Base-by-base conservation (phyloP, 2,888 invertebrate genomes). In the Epistrophe eligans region DNA sequence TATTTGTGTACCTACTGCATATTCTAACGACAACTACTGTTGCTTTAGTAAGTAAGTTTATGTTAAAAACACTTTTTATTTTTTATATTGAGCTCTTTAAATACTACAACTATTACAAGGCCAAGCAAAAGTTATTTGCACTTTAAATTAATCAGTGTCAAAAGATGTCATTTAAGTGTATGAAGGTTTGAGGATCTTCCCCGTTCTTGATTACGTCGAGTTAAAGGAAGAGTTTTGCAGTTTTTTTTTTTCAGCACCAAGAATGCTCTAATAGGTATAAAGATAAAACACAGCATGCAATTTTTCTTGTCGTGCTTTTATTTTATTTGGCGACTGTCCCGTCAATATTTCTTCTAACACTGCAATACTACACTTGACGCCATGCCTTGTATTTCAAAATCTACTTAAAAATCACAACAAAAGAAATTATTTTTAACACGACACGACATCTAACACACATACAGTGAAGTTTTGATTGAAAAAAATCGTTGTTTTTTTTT, bases 41-140 rank as follows among this genome's bases (percentile, higher is more conserved):
- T 84, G 52, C 19, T 79, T 81, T 82, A 82, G 66, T 55, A 60
- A 35, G 66, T 87, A 87, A 83, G 87, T 71, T 82, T 72, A 73
- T 70, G 55, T 64, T 67, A n/a, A 58, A 70, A 38, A 8, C 15
- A n/a, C n/a, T n/a, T n/a, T n/a, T n/a, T 32, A 32, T 1, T 55
- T 43, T 67, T 58, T 74, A 50, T 71, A 71, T 64, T 76, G 58
- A 35, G 19, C 48, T 77, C 8, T 55, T 62, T 15, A 19, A 38
- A 19, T 38, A 17, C 55, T 57, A 13, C 24, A 13, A 13, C 24
- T 24, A 19, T 2, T 24, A 24, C 24, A 35, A 32, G 55, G 55
- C 32, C 32, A 9, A 15, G 13, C 55, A 32, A 55, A 15, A 0
- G n/a, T n/a, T 45, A n/a, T 45, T 45, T 45, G 45, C 0, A n/a